Conservation (phyloP, 37 sponge, comb jelly and placozoan genomes). For the Bolinopsis microptera region DNA sequence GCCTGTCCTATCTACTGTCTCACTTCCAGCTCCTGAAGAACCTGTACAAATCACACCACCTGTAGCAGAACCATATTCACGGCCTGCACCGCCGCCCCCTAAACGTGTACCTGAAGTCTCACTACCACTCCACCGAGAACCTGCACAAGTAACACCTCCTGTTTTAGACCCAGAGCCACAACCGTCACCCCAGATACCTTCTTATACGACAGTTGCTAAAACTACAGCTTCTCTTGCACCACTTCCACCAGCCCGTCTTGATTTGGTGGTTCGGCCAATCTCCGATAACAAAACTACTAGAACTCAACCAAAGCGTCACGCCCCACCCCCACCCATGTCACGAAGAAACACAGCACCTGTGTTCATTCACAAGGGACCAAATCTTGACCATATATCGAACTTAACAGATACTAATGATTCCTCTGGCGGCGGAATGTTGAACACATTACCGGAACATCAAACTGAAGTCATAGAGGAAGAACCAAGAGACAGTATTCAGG, state of each 20-base stretch:
- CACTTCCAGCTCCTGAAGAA: neutral
- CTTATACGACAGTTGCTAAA: no score
- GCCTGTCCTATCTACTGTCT: neutral
- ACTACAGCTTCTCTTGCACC: no score
- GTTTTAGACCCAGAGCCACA: neutral
- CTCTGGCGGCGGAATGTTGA: neutral
- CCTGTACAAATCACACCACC: neutral
- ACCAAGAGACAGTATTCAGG: neutral
- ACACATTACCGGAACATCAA: neutral
- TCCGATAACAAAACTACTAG: neutral
- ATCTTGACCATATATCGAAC: neutral
- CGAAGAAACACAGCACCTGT: conserved; percentile 29
- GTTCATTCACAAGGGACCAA: neutral
- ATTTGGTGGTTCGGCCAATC: no score
- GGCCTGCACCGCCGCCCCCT: neutral
- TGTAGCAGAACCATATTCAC: neutral
- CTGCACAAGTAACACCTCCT: neutral
- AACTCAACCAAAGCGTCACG: neutral
- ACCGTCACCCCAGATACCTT: neutral
- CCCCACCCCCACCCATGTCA: neutral
- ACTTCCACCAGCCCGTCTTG: no score
- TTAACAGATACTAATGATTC: neutral
- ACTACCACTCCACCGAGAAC: neutral
- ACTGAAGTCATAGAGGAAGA: neutral
- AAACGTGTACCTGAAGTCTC: neutral